Base-by-base conservation (phyloP, 2,113 vertebrate genomes). In the cattle (Bos taurus) region DNA sequence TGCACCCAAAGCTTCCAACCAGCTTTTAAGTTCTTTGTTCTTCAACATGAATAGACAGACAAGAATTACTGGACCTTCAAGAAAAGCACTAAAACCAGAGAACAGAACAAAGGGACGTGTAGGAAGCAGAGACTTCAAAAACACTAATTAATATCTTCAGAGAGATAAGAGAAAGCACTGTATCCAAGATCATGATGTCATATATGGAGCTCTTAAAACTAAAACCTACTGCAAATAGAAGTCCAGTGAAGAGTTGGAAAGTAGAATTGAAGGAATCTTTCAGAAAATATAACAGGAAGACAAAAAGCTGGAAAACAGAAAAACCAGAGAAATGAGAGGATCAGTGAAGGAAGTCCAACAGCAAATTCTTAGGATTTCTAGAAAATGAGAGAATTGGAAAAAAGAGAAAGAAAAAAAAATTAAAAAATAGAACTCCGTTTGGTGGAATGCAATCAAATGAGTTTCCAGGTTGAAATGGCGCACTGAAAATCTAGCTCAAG, bases 111-210 rank as follows among this genome's bases (percentile, higher is more conserved):
- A 97, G 90, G 82, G 57, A 46, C 19, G 2, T 19, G 5, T 78
- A 82, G 81, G 56, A 92, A 93, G 77, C 1, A 77, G 40, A 80
- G 67, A 86, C 89, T 89, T 97, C 82, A 86, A 67, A 95, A 92
- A 33, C 94, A 85, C 62, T 14, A 85, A 82, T 74, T 80, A 83
- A 74, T 50, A 56, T 78, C 88, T 74, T 77, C n/a, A 28, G 93
- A 80, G 80, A 94, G 86, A 93, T 43, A 50, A 96, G 92, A 95
- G 85, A 64, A 74, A 92, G 19, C 3, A 46, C 28, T 15, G 3
- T 33, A 50, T 84, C 43, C 82, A 43, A 56, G 62, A 33, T 67
- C n/a, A 25, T 30, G 43, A 67, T 16, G 48, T 60, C 96, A 60
- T 64, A 81, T 40, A 88, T 8, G 50, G 85, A 54, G 36, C 33